These are phyloP conservation scores for Noctua pronuba DNA, from an alignment of 2,888 invertebrate species.

Conservation along the genomic window DNA sequence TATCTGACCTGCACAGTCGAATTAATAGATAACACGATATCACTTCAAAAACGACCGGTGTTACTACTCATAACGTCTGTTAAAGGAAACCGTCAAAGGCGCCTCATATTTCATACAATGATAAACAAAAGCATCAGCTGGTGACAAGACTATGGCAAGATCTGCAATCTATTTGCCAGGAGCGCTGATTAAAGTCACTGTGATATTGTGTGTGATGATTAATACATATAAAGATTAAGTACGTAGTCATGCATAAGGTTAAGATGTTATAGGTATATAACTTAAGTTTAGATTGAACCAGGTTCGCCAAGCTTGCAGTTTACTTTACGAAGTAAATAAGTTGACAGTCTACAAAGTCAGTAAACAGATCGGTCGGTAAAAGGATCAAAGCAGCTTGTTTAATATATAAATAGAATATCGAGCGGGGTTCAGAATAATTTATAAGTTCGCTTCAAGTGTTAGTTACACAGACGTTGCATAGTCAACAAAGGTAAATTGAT, in stretches of 20 bases:
- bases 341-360: slow-evolving; percentile 13
- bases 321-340: slow-evolving; percentile 1
- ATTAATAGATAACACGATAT: too few species aligned
- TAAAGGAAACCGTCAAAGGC: too few species aligned
- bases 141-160: too few species aligned
- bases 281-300: neutral
- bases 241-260: neutral
- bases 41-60: too few species aligned
- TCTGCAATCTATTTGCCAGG: neutral
- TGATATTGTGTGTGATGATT: neutral
- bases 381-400: slow-evolving; percentile 16
- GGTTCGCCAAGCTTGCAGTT: neutral
- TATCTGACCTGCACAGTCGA: neutral
- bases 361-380: slow-evolving; percentile 22
- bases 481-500: neutral
- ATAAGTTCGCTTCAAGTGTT: slow-evolving; percentile 7
- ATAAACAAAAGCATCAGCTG: too few species aligned
- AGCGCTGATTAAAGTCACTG: neutral
- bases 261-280: neutral
- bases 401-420: slow-evolving; percentile 9
- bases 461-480: neutral
- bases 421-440: neutral
- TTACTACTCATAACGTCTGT: too few species aligned
- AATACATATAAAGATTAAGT: neutral
- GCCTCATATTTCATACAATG: neutral